Evolutionary conservation across 2,113 vertebrate species (phyloP), one percentile per base, ranked within the genome.

Genomic region (Amazona vittata): DNA sequence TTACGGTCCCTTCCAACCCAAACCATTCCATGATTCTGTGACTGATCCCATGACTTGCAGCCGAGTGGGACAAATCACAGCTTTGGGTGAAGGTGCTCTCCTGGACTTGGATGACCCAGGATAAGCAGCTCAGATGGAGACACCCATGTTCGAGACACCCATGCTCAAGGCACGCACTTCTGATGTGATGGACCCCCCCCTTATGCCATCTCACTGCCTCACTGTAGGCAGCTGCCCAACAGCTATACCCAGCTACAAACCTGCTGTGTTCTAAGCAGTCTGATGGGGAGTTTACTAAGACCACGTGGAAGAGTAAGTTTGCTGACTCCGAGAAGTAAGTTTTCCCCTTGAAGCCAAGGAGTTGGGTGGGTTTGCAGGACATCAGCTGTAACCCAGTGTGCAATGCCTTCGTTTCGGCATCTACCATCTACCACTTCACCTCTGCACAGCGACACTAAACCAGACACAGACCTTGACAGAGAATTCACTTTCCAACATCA

Each of bases 111-210:
- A 37, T 12, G 37, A 20, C 6, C 12, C 22, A 2, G 29, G 26
- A 29, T 1, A 28, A 35, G 15, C 1, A 1, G 49, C 35, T 77
- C 26, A 19, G 59, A 11, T 7, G 26, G 33, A 81, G 60, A 74
- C 5, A 43, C 2, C 5, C 0, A 0, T 14, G 37, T 20, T 6
- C 0, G 33, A 81, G 60, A 65, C 5, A 43, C 1, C 5, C 0
- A 0, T 14, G 37, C 20, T 9, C 0, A 0, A 63, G 46, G 41
- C 35, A n/a, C 20, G 12, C 44, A 5, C 17, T 37, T n/a, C 3
- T 19, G 49, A 64, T 9, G 29, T 1, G 24, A 62, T 4, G n/a
- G n/a, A 37, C 19, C 46, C 12, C 2, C 8, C 18, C 70, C 39
- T 20, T 9, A 29, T 1, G 6, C 11, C 31, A 22, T 15, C 70